phyloP scores from a whole-genome alignment of 2,888 invertebrate species.

The Leptinotarsa tumamoca region DNA sequence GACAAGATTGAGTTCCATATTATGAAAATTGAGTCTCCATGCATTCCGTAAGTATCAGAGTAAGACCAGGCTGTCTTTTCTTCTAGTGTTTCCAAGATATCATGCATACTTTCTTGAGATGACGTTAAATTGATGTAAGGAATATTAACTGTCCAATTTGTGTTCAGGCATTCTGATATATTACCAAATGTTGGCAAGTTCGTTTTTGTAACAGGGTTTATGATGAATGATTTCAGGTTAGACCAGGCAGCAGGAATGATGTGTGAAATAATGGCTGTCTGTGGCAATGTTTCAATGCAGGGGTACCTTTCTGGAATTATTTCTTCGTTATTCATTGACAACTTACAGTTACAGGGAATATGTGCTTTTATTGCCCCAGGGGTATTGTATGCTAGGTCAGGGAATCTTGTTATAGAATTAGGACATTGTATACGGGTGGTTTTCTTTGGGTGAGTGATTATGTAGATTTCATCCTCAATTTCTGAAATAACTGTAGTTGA shows the following conservation, averaged over 20 bases:
- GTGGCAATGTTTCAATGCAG: slow-evolving; percentile 15
- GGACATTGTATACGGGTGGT: slow-evolving; percentile 16
- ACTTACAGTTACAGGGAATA: slow-evolving; percentile 37
- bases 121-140: slow-evolving; percentile 24
- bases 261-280: slow-evolving; percentile 23
- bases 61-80: neutral
- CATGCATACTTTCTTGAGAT: neutral
- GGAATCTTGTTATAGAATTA: slow-evolving; percentile 4
- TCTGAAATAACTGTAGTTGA: slow-evolving; percentile 37
- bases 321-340: slow-evolving; percentile 15
- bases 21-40: neutral
- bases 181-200: slow-evolving; percentile 12
- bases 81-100: neutral
- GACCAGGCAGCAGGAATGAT: slow-evolving; percentile 41
- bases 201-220: slow-evolving; percentile 24
- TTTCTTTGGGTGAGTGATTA: slow-evolving; percentile 39
- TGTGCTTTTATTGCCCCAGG: slow-evolving; percentile 34
- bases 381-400: slow-evolving; percentile 7
- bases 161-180: slow-evolving; percentile 20
- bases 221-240: slow-evolving; percentile 35
- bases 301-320: slow-evolving; percentile 39
- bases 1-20: neutral
- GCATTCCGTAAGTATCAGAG: neutral
- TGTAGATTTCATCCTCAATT: slow-evolving; percentile 35
- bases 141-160: slow-evolving; percentile 24